phyloP scores from a whole-genome alignment of 2,113 vertebrate species.

The Callopanchax toddi region DNA sequence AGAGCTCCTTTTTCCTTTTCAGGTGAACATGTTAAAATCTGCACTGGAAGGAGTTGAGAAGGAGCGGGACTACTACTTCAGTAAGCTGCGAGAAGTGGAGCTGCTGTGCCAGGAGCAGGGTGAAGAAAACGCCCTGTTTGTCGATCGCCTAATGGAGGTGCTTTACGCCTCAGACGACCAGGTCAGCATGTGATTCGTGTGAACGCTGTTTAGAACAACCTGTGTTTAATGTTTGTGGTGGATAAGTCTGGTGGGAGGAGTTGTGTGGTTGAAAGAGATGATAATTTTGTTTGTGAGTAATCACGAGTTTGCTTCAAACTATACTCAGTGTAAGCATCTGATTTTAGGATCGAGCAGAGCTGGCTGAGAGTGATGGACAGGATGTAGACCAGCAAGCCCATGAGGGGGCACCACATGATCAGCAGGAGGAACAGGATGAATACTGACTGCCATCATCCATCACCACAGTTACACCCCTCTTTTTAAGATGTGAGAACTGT shows the following conservation, averaged over 20 bases:
- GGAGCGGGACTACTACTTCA: constrained; percentile 98
- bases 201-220: not conserved
- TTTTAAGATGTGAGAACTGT: constrained; percentile 87
- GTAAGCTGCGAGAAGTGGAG: constrained; percentile 97
- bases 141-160: constrained; percentile 94
- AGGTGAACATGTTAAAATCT: constrained; percentile 96
- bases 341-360: constrained; percentile 87
- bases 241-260: constrained; percentile 40
- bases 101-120: constrained; percentile 95
- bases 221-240: not conserved
- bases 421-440: constrained; percentile 95
- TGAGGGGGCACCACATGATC: constrained; percentile 86
- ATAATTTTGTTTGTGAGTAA: constrained; percentile 3
- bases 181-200: constrained; percentile 74
- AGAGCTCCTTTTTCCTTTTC: not conserved
- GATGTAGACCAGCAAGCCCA: constrained; percentile 89
- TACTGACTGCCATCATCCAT: constrained; percentile 84
- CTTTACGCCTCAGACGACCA: constrained; percentile 95
- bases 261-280: too few relatives aligned
- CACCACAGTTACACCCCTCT: constrained; percentile 70
- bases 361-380: constrained; percentile 82
- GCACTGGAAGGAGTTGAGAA: constrained; percentile 97
- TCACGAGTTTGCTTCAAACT: constrained; percentile 17
- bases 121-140: constrained; percentile 90
- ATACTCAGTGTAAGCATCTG: not conserved